Base-by-base conservation (phyloP, 2,888 invertebrate genomes). In the Andricus quercusramuli region DNA sequence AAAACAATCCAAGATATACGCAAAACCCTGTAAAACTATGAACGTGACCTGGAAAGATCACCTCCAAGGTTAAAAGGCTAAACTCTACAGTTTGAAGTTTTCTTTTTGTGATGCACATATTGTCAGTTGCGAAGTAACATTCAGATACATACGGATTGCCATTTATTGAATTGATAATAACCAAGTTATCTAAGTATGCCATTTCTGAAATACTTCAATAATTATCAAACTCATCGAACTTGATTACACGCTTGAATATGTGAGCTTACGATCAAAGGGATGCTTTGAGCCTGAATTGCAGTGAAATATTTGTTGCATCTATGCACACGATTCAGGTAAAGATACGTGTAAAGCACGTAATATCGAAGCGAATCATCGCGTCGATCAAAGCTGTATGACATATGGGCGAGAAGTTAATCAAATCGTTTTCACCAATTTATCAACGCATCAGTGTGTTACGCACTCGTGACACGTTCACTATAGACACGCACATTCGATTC, bases 401-500 rank as follows among this genome's bases (percentile, higher is more conserved):
- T 84, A 89, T 87, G 81, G 84, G 76, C 86, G 85, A 86, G 87
- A 86, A 88, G 89, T 89, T 88, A 88, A 90, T 89, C 89, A 88
- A 89, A 88, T 87, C 86, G 87, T 87, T 88, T 86, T 87, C 87
- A 85, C 79, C 89, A 84, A 89, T 88, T 89, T 87, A 89, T 89
- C 88, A 87, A 83, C 67, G 78, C 77, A 79, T 25, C 77, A 66
- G 56, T 47, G 65, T 83, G 81, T 66, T 66, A 79, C 68, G 47
- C 77, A 66, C 77, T 64, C 37, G 32, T 79, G 68, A 56, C 41
- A 47, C 41, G 78, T 22, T 47, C 29, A 62, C 25, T 74, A 68
- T 79, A 51, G 66, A 67, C 41, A 67, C 80, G 64, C 37, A 59
- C 22, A 32, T 62, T 47, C 56, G 47, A 70, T 44, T 74, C 68